Percentiles rank a stretch among this genome's conserved stretches.
Evolutionary conservation across 1,140 invertebrate species (phyloP).

Genomic region (Acromyrmex echinatior): DNA sequence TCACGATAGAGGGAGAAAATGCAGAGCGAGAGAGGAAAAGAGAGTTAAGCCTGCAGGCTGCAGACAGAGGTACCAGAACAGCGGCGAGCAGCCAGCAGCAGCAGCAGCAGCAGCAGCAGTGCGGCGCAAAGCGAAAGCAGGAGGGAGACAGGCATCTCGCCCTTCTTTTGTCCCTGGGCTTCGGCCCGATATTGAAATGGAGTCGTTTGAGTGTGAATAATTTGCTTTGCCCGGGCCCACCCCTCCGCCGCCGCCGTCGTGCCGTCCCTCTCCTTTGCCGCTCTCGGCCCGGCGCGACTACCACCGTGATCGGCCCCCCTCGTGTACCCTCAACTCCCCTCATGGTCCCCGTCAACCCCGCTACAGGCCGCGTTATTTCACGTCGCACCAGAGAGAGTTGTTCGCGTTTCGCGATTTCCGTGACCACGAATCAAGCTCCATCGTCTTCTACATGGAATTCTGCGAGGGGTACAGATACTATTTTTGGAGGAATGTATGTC

Average conservation of each 20-base stretch:
- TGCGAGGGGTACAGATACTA: not conserved
- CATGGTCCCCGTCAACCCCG: conserved; percentile 62
- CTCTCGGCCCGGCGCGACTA: conserved; percentile 56
- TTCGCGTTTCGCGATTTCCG: conserved; percentile 68
- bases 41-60: conserved; percentile 80
- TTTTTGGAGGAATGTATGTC: not conserved
- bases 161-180: conserved; percentile 87
- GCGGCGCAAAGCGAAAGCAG: conserved; percentile 86
- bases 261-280: conserved; percentile 56
- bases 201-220: conserved; percentile 88
- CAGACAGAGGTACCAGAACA: conserved; percentile 81
- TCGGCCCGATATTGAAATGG: conserved; percentile 87
- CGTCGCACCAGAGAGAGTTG: conserved; percentile 28
- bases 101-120: conserved; percentile 72
- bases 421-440: conserved; percentile 50
- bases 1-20: conserved; percentile 47
- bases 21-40: conserved; percentile 68
- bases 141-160: conserved; percentile 87
- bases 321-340: conserved; percentile 70
- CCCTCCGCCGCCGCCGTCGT: conserved; percentile 72
- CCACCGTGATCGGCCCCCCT: conserved; percentile 68
- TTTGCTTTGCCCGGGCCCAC: conserved; percentile 86
- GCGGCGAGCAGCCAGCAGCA: conserved; percentile 76
- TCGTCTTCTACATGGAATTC: conserved; percentile 58
- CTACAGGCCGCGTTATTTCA: conserved; percentile 61